Conservation (phyloP, 1,140 invertebrate genomes). For the Eriocheir sinensis region DNA sequence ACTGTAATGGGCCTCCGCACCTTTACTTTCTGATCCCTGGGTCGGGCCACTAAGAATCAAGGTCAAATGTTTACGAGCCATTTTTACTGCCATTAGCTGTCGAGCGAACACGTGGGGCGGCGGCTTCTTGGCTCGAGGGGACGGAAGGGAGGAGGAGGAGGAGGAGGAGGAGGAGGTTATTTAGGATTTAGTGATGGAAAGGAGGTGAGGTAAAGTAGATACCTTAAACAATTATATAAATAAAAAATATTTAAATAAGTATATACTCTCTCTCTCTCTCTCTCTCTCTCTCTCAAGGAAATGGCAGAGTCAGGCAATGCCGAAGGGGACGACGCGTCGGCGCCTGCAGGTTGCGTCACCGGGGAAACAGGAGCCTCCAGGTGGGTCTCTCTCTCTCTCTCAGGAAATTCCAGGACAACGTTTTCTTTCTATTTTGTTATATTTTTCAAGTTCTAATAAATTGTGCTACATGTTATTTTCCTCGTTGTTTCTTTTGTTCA, state of each 20-base stretch:
- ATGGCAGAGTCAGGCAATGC: not conserved
- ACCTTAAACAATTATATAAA: too few relatives aligned
- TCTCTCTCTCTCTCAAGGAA: not conserved
- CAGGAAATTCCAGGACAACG: not conserved
- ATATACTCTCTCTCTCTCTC: constrained; percentile 3
- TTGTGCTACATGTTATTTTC: not conserved
- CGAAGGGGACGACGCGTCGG: not conserved
- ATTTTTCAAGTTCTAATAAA: not conserved
- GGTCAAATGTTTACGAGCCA: constrained; percentile 3
- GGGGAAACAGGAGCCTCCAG: not conserved
- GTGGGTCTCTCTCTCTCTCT: too few relatives aligned
- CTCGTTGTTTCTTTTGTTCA: not conserved
- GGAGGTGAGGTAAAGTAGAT: too few relatives aligned
- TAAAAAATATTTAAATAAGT: too few relatives aligned
- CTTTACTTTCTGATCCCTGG: not conserved
- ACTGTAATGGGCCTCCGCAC: too few relatives aligned
- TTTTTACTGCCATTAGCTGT: not conserved
- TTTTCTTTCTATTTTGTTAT: not conserved
- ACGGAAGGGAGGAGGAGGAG: not conserved
- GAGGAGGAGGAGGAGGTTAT: constrained; percentile 18
- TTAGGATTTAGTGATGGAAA: too few relatives aligned
- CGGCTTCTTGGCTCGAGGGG: not conserved
- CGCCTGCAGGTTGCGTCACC: not conserved
- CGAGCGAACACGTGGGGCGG: not conserved
- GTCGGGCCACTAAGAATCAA: not conserved